Percentiles rank a stretch among this genome's conserved stretches.
These are phyloP conservation scores for Baronia brevicornis DNA, from an alignment of 2,888 invertebrate genomes.

Conservation along the genomic window DNA sequence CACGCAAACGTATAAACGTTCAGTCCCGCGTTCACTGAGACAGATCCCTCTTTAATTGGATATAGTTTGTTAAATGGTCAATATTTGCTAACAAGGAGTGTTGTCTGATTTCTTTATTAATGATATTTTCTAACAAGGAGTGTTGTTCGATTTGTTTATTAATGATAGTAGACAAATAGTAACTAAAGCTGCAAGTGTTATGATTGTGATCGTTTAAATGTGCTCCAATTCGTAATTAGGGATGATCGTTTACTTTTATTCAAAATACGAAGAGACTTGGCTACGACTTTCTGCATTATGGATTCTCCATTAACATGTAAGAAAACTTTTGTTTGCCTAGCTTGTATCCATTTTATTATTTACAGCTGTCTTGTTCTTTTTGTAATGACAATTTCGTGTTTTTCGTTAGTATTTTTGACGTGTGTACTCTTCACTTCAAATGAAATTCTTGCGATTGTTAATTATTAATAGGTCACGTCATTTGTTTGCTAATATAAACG, in stretches of 20 bases:
- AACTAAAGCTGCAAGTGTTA: slow-evolving; percentile 3
- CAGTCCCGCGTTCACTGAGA: slow-evolving; percentile 25
- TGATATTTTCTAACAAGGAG: slow-evolving; percentile 22
- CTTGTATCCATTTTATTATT: slow-evolving; percentile 5
- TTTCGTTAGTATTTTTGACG: too few species aligned
- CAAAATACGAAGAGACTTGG: slow-evolving; percentile 7
- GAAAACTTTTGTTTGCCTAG: slow-evolving; percentile 10
- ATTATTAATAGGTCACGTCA: slow-evolving; percentile 29
- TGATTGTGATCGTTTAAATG: slow-evolving; percentile 6
- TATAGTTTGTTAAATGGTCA: slow-evolving; percentile 38
- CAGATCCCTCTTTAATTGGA: slow-evolving; percentile 26
- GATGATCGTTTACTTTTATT: slow-evolving; percentile 11
- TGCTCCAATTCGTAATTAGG: slow-evolving; percentile 9
- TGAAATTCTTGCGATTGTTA: too few species aligned
- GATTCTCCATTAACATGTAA: slow-evolving; percentile 19
- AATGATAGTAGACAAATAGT: slow-evolving; percentile 6
- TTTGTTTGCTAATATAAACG: slow-evolving; percentile 47
- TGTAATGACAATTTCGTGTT: slow-evolving; percentile 1
- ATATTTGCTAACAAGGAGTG: slow-evolving; percentile 42
- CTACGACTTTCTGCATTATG: slow-evolving; percentile 9
- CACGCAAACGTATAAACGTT: too few species aligned
- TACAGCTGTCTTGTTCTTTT: slow-evolving; percentile 8
- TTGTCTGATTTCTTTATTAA: slow-evolving; percentile 32
- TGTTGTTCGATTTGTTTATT: slow-evolving; percentile 18
- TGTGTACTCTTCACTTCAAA: slow-evolving; percentile 10